These are phyloP conservation scores for Epinephelus coioides DNA, from an alignment of 2,797 vertebrate genomes.

Conservation along the genomic window DNA sequence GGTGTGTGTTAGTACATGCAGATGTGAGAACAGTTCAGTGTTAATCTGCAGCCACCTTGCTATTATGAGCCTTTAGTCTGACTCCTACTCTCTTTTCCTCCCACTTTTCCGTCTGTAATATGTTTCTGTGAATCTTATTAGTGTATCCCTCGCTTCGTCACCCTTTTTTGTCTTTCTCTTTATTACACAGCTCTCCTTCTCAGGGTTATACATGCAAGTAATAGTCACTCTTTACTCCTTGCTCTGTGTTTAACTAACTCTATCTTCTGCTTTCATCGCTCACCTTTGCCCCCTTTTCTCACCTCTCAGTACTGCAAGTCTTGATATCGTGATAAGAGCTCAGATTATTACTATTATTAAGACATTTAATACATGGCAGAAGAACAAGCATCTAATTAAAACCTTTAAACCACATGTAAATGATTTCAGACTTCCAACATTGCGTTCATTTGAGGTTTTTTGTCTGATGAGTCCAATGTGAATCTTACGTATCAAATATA, in stretches of 20 bases:
- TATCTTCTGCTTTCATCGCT: neutral
- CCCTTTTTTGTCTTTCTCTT: neutral
- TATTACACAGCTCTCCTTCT: neutral
- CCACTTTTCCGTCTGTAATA: slow-evolving; percentile 29
- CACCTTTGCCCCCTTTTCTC: neutral
- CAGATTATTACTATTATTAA: neutral
- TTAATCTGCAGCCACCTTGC: slow-evolving; percentile 55
- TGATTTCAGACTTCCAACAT: neutral
- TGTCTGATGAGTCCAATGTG: neutral
- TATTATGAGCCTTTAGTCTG: slow-evolving; percentile 37
- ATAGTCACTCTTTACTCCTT: slow-evolving; percentile 7
- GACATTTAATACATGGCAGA: neutral
- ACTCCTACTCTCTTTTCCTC: slow-evolving; percentile 13
- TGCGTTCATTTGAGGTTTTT: too few relatives aligned
- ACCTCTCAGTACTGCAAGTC: neutral
- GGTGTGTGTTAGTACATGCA: slow-evolving; percentile 60
- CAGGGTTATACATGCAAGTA: neutral
- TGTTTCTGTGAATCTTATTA: slow-evolving; percentile 10
- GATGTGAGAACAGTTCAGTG: slow-evolving; percentile 52
- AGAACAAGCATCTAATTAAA: neutral
- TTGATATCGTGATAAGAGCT: neutral
- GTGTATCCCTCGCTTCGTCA: neutral
- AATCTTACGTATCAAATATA: neutral
- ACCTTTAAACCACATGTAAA: neutral
- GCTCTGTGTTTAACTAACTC: neutral